These are phyloP conservation scores for Peromyscus polionotus DNA, from an alignment of 2,113 vertebrate genomes.

Conservation along the genomic window DNA sequence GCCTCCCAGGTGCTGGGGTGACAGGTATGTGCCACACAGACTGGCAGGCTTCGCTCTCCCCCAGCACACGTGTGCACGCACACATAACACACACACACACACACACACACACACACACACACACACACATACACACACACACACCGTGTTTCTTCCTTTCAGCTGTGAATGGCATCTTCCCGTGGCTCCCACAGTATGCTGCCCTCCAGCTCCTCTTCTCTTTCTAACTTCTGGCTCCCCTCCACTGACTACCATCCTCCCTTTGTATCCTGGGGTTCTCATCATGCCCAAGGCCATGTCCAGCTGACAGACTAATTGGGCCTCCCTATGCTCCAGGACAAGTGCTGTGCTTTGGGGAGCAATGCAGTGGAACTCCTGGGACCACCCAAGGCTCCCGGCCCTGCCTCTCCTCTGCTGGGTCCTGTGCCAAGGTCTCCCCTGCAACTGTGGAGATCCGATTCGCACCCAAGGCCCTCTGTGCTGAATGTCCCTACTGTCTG, in stretches of 20 bases:
- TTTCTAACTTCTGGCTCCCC: not conserved
- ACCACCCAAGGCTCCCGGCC: slow-evolving; percentile 14
- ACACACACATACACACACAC: no score
- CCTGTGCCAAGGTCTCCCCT: not conserved
- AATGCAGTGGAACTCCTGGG: not conserved
- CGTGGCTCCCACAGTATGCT: not conserved
- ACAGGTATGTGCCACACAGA: not conserved
- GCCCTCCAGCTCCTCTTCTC: not conserved
- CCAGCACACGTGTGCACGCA: no score
- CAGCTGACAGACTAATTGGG: not conserved
- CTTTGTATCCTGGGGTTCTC: not conserved
- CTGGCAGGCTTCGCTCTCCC: not conserved
- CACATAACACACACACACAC: no score
- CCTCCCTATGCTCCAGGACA: not conserved
- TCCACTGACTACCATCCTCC: not conserved
- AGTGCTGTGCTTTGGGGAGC: not conserved
- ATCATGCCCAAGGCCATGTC: not conserved
- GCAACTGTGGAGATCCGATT: not conserved
- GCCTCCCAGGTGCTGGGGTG: not conserved
- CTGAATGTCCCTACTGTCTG: not conserved
- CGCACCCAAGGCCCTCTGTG: not conserved
- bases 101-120: no score
- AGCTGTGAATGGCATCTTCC: not conserved
- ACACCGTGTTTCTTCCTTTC: not conserved
- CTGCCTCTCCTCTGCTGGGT: not conserved